A percentile compares a stretch with the other conserved stretches of the same genome.
Conservation (phyloP, 2,797 vertebrate genomes). For the Triplophysa yarkandensis region DNA sequence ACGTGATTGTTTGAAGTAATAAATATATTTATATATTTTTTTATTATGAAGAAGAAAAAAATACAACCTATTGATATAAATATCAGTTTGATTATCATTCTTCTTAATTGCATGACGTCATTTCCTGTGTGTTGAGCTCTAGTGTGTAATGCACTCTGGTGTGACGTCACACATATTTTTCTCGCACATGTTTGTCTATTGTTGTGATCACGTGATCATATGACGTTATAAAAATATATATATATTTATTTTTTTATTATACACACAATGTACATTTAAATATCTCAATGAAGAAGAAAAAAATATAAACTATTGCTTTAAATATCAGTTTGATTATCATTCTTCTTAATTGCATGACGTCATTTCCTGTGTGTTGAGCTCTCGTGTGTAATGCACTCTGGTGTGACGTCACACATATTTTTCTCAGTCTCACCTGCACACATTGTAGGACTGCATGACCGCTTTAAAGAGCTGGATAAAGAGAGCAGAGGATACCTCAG, state of each 20-base stretch:
- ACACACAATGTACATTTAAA: too few relatives aligned
- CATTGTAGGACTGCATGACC: conserved; percentile 72
- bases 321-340: background rate
- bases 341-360: background rate
- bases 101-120: background rate
- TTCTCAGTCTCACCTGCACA: conserved; percentile 75
- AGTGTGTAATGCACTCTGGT: background rate
- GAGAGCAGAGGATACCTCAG: conserved; percentile 71
- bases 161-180: conserved; percentile 1
- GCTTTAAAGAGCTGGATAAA: conserved; percentile 76
- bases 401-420: background rate
- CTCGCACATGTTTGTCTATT: too few relatives aligned
- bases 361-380: background rate
- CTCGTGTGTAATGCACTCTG: background rate
- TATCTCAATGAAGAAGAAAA: too few relatives aligned
- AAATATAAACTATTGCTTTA: too few relatives aligned
- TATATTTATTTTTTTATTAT: too few relatives aligned
- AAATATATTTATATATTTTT: too few relatives aligned
- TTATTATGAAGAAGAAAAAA: too few relatives aligned
- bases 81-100: background rate
- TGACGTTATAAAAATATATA: too few relatives aligned
- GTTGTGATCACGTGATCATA: too few relatives aligned
- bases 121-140: conserved; percentile 2
- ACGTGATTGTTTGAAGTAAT: too few relatives aligned
- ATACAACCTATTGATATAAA: too few relatives aligned